Base-by-base conservation (phyloP, 2,797 vertebrate species). In the Mareca penelope region DNA sequence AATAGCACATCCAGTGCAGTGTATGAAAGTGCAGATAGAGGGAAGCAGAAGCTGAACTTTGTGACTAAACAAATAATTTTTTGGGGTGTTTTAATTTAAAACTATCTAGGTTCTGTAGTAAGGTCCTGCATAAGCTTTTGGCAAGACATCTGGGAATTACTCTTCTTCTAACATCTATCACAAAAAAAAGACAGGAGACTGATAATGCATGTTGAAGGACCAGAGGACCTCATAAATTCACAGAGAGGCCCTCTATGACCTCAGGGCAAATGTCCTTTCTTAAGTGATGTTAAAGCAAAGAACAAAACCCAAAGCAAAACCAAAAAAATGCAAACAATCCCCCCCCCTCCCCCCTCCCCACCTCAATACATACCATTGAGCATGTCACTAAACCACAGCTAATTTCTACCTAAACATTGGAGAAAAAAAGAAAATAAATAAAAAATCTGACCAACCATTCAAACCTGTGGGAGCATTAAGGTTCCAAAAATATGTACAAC, bases 81-180 rank as follows among this genome's bases (percentile, higher is more conserved):
- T 81, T 55, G 19, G 48, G 15, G 37, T n/a, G 17, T 28, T 89
- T 85, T 81, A 42, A 79, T 65, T 86, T 80, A 44, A 37, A 90
- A 82, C 79, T 37, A 10, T 57, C 56, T 56, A 46, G 16, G 31
- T 92, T 64, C 81, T 92, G 35, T 18, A 68, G 17, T 26, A 80
- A 87, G 26, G 5, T 48, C 76, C 35, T 33, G 9, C 35, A 73
- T 22, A 85, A 56, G 35, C 42, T 65, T 72, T 29, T 35, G 55
- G 37, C 26, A 79, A 80, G 35, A 81, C 23, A 56, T 17, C 9
- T 64, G 37, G 6, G 10, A 6, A 67, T 50, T 92, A 65, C 35
- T 86, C 91, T 57, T 79, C 15, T 90, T 79, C 63, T 35, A 46
- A 76, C 18, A 67, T 26, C 18, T 39, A 42, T 55, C 33, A 59